Conservation (phyloP, 2,888 invertebrate species). For the Bombylius discolor region DNA sequence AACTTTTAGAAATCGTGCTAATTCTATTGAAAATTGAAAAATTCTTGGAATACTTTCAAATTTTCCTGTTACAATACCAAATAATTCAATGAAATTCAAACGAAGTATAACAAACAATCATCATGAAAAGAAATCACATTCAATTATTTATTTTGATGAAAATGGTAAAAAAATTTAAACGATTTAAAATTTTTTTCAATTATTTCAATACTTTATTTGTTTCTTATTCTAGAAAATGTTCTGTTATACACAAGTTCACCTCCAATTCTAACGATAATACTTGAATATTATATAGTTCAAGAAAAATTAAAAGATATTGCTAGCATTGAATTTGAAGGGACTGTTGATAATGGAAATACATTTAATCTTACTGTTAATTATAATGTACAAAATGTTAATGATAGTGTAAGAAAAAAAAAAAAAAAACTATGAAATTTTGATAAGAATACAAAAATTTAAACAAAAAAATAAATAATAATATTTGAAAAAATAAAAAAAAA, state of each 20-base stretch:
- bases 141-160: not conserved
- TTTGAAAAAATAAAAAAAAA: no score
- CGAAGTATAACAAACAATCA: not conserved
- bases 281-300: not conserved
- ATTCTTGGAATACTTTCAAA: not conserved
- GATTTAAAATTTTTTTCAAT: no score
- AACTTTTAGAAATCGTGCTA: not conserved
- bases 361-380: not conserved
- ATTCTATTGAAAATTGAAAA: not conserved
- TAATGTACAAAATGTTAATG: not conserved
- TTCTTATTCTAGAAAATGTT: constrained; percentile 34
- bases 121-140: not conserved
- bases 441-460: no score
- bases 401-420: not conserved
- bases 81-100: not conserved
- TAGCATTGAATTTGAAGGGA: not conserved
- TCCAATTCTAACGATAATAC: constrained; percentile 35
- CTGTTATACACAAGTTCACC: constrained; percentile 41
- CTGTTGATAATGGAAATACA: not conserved
- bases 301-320: not conserved
- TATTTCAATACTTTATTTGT: not conserved
- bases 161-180: not conserved
- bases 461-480: no score
- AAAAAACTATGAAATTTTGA: no score
- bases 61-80: not conserved